Evolutionary conservation across 1,140 invertebrate species (phyloP).

Genomic region (Neuroterus valhalla): DNA sequence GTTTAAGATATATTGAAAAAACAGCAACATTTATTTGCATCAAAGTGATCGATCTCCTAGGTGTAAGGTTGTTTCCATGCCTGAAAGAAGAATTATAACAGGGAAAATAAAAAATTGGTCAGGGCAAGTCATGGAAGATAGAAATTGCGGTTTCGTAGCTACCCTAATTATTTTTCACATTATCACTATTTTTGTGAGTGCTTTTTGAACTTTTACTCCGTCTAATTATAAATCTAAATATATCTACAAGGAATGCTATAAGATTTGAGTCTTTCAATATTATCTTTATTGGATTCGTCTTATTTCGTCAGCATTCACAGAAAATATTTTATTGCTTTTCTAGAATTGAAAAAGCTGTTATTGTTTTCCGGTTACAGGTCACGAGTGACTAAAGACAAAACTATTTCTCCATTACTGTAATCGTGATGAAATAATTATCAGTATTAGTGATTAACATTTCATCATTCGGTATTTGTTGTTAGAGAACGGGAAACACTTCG

Average conservation of each 20-base stretch:
- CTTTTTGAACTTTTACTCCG: not conserved
- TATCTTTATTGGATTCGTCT: not conserved
- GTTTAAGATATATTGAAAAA: no score
- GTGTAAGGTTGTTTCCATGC: no score
- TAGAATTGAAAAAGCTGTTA: slow-evolving; percentile 2
- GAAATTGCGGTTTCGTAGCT: no score
- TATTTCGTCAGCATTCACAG: not conserved
- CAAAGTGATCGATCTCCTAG: no score
- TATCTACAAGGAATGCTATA: no score
- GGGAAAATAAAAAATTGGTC: no score
- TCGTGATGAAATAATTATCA: slow-evolving; percentile 11
- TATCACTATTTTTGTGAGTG: no score
- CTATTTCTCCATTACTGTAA: not conserved
- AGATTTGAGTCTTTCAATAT: slow-evolving; percentile 4
- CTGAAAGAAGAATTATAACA: no score
- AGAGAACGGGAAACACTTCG: not conserved
- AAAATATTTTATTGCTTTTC: not conserved
- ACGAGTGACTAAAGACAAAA: not conserved
- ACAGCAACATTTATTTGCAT: no score
- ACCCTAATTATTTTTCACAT: no score
- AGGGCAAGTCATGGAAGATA: no score
- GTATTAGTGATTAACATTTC: not conserved
- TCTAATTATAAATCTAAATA: not conserved
- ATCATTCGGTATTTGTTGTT: not conserved
- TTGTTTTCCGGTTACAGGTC: not conserved